phyloP scores from a whole-genome alignment of 2,113 vertebrate species.

The Trinectes maculatus region DNA sequence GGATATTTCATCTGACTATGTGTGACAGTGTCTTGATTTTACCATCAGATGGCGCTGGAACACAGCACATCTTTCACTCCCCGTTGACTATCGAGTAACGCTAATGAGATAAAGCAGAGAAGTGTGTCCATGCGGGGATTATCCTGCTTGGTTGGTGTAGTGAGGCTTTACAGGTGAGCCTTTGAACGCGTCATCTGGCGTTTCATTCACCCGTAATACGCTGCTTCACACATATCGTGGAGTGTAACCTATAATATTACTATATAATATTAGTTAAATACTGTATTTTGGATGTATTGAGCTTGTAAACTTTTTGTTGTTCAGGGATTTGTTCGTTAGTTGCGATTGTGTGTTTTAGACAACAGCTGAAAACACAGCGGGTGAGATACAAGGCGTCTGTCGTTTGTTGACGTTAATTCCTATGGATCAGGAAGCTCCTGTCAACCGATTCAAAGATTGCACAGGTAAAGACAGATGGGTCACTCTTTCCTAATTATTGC shows the following conservation, averaged over 20 bases:
- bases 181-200: neutral
- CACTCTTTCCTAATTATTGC: neutral
- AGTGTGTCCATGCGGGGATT: constrained; percentile 28
- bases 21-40: rapidly evolving
- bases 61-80: neutral
- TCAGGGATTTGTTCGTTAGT: neutral
- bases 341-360: neutral
- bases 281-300: neutral
- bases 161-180: neutral
- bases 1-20: neutral
- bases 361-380: rapidly evolving
- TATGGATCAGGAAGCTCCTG: constrained; percentile 61
- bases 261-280: no score
- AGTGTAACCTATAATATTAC: no score
- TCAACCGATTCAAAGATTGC: constrained; percentile 58
- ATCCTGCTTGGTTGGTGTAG: neutral
- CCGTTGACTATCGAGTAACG: constrained; percentile 13
- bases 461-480: neutral
- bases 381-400: constrained; percentile 2
- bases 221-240: neutral
- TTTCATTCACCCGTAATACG: neutral
- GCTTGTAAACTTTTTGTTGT: neutral
- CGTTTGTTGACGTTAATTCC: constrained; percentile 21
- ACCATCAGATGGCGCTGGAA: constrained; percentile 50
- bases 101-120: constrained; percentile 27